phyloP scores from a whole-genome alignment of 1,140 invertebrate species.

The Bombus confusus region DNA sequence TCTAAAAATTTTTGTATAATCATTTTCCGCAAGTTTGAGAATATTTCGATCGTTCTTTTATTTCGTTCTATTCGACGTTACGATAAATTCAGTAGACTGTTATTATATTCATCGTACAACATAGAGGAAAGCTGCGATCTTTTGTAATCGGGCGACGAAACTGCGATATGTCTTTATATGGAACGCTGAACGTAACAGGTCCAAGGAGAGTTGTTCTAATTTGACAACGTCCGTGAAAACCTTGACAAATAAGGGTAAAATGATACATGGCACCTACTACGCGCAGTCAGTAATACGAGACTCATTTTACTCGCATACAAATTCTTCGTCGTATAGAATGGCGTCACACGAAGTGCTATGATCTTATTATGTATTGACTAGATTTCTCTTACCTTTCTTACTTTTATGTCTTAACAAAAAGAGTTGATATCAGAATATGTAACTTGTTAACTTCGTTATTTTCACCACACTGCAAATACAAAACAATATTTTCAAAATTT shows the following conservation, averaged over 20 bases:
- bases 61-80: neutral
- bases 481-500: neutral
- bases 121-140: neutral
- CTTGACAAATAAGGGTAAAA: conserved; percentile 15
- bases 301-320: neutral
- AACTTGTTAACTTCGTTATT: neutral
- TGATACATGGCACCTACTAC: neutral
- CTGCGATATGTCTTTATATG: conserved; percentile 29
- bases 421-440: neutral
- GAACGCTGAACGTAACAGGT: conserved; percentile 2
- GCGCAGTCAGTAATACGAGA: neutral
- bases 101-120: neutral
- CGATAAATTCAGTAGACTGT: neutral
- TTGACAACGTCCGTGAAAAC: conserved; percentile 40
- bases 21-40: neutral
- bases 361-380: neutral
- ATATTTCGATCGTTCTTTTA: neutral
- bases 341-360: neutral
- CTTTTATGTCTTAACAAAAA: neutral
- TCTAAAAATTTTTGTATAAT: neutral
- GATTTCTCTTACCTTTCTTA: neutral
- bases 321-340: neutral
- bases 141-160: conserved; percentile 8
- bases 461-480: too few species aligned
- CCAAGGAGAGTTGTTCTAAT: conserved; percentile 34